These are phyloP conservation scores for Bambusicola thoracicus DNA, from an alignment of 2,113 vertebrate species.

Conservation along the genomic window DNA sequence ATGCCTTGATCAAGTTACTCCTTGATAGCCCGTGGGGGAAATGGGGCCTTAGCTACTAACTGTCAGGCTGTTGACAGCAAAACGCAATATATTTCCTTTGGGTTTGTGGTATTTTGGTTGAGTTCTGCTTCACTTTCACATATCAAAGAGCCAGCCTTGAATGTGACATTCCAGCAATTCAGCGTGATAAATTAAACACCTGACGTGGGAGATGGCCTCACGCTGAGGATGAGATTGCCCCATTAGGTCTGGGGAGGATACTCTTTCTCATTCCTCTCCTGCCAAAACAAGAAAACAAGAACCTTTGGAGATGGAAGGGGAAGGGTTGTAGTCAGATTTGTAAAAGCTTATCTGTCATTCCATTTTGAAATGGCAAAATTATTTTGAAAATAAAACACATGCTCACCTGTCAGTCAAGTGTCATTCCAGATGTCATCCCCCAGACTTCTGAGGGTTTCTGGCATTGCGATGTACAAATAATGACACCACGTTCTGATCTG, in stretches of 20 bases:
- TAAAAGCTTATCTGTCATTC: background rate
- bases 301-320: background rate
- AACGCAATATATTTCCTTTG: conserved; percentile 46
- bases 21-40: conserved; percentile 16
- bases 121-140: conserved; percentile 14
- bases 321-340: background rate
- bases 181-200: background rate
- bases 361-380: background rate
- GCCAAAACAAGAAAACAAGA: background rate
- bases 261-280: background rate
- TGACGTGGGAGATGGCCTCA: background rate
- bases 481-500: background rate
- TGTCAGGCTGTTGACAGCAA: conserved; percentile 56
- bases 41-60: background rate
- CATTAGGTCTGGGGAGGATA: background rate
- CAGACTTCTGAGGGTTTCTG: background rate
- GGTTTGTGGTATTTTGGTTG: conserved; percentile 4
- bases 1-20: conserved; percentile 25
- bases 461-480: background rate
- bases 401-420: background rate
- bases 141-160: conserved; percentile 1
- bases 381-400: background rate
- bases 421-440: background rate
- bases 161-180: background rate
- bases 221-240: background rate